Conservation (phyloP, 1,140 invertebrate species). For the Drosophila cardini region DNA sequence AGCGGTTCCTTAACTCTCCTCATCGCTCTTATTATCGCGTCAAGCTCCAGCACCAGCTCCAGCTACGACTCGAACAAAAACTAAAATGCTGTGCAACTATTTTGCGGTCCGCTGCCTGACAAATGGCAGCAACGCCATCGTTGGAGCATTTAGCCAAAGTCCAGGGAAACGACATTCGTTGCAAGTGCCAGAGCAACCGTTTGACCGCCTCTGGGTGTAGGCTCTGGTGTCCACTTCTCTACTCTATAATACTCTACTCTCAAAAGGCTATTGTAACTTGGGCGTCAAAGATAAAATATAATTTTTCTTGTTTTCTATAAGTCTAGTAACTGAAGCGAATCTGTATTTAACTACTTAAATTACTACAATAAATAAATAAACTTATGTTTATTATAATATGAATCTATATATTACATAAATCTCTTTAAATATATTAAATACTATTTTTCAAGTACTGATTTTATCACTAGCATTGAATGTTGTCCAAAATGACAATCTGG, state of each 20-base stretch:
- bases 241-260: slow-evolving; percentile 12
- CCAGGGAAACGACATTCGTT: slow-evolving; percentile 49
- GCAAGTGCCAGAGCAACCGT: slow-evolving; percentile 47
- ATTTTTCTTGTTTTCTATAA: neutral
- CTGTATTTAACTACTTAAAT: too few species aligned
- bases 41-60: slow-evolving; percentile 49
- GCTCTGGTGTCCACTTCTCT: slow-evolving; percentile 36
- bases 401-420: too few species aligned
- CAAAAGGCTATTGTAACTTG: neutral
- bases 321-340: too few species aligned
- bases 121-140: slow-evolving; percentile 78
- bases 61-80: slow-evolving; percentile 38
- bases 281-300: neutral
- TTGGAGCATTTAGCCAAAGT: slow-evolving; percentile 76
- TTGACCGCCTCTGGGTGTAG: slow-evolving; percentile 41
- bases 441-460: too few species aligned
- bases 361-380: too few species aligned
- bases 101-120: slow-evolving; percentile 79
- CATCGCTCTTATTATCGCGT: slow-evolving; percentile 82
- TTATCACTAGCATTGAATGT: too few species aligned
- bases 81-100: slow-evolving; percentile 69
- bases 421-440: too few species aligned
- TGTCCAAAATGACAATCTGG: too few species aligned
- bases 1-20: slow-evolving; percentile 69
- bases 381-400: too few species aligned